These are phyloP conservation scores for Tragopan temminckii DNA, from an alignment of 2,797 vertebrate species.

Conservation along the genomic window DNA sequence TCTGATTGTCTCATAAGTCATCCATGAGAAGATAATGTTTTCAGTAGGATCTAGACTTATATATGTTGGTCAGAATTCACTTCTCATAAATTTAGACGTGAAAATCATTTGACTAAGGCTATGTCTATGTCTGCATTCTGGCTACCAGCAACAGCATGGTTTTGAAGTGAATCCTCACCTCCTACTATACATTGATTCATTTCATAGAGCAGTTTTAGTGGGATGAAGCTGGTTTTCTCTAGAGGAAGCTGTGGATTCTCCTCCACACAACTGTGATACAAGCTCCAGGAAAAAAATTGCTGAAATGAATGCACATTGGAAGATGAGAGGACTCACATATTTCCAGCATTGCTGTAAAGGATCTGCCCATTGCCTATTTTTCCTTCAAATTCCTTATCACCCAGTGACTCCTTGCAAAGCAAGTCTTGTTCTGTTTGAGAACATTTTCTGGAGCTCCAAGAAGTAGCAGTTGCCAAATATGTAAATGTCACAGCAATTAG, in stretches of 20 bases:
- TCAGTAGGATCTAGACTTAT: background rate
- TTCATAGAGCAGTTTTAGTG: background rate
- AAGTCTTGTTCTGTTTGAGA: background rate
- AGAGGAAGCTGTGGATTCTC: background rate
- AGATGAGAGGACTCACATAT: background rate
- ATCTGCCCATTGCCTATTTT: background rate
- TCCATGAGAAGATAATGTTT: background rate
- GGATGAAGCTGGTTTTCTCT: background rate
- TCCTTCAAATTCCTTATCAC: background rate
- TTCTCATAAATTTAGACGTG: background rate
- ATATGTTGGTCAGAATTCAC: background rate
- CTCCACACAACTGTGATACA: background rate
- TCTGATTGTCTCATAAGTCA: background rate
- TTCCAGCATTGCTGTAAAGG: background rate
- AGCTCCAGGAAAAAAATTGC: background rate
- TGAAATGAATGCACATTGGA: background rate
- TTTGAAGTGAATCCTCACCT: background rate
- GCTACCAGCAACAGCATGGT: fast-evolving
- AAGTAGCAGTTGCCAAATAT: conserved; percentile 62
- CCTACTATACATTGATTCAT: background rate
- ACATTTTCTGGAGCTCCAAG: conserved; percentile 33
- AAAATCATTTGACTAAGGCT: background rate
- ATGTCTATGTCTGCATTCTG: background rate
- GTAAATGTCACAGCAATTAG: conserved; percentile 69
- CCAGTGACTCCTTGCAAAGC: background rate